Evolutionary conservation across 2,888 invertebrate genomes (phyloP).

Genomic region (Nycteola revayana): DNA sequence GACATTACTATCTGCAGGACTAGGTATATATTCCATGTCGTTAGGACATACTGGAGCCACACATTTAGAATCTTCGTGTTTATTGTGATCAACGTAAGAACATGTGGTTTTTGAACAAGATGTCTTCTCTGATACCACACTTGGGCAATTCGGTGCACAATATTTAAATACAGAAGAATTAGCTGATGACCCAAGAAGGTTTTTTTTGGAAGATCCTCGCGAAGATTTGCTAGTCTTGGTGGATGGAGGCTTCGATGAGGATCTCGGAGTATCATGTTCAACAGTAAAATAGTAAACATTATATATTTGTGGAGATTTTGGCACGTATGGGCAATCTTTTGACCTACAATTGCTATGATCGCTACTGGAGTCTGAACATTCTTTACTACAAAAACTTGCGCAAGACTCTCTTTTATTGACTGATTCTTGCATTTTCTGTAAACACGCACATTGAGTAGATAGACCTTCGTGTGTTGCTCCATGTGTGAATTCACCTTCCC

Average conservation of each 20-base stretch:
- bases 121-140: slow-evolving; percentile 34
- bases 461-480: slow-evolving; percentile 49
- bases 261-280: slow-evolving; percentile 39
- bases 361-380: slow-evolving; percentile 49
- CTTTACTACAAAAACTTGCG: slow-evolving; percentile 48
- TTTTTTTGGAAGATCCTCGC: neutral
- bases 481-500: slow-evolving; percentile 56
- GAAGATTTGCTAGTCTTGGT: neutral
- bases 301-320: slow-evolving; percentile 42
- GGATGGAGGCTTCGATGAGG: slow-evolving; percentile 15
- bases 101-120: slow-evolving; percentile 58
- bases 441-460: slow-evolving; percentile 70
- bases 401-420: slow-evolving; percentile 48
- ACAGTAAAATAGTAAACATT: slow-evolving; percentile 70
- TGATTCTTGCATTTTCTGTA: slow-evolving; percentile 58
- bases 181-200: slow-evolving; percentile 1
- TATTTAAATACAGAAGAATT: slow-evolving; percentile 41
- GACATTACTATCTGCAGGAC: slow-evolving; percentile 69
- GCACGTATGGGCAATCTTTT: slow-evolving; percentile 48
- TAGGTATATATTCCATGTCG: slow-evolving; percentile 36
- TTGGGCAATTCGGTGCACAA: slow-evolving; percentile 57
- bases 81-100: slow-evolving; percentile 19
- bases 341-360: slow-evolving; percentile 48
- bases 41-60: slow-evolving; percentile 42
- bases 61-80: slow-evolving; percentile 31